phyloP scores from a whole-genome alignment of 92 coral and sea anemone species.

The Actinernus sp. region DNA sequence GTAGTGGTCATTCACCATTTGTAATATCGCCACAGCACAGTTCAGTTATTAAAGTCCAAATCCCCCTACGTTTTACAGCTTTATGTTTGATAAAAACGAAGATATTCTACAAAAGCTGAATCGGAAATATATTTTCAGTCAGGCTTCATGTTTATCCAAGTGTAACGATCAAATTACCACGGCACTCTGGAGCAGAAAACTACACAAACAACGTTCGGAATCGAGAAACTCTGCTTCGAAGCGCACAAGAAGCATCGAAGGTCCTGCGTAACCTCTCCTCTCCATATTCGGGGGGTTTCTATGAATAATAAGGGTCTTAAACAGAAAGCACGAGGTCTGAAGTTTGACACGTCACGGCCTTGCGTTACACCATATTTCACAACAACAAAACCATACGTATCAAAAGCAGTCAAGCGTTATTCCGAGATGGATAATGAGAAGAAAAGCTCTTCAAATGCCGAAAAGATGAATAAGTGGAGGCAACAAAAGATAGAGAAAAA shows the following conservation, averaged over 20 bases:
- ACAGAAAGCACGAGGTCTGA: not conserved
- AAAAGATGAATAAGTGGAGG: conserved; percentile 25
- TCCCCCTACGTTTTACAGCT: not conserved
- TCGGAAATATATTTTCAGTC: conserved; percentile 28
- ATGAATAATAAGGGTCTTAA: not conserved
- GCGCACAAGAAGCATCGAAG: not conserved
- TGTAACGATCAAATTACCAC: conserved; percentile 26
- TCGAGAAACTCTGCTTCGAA: not conserved
- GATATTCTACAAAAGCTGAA: conserved; percentile 3
- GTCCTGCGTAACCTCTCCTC: conserved; percentile 1
- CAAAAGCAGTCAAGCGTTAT: not conserved
- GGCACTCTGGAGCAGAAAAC: not conserved
- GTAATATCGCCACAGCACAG: conserved; percentile 3
- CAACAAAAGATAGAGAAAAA: conserved; percentile 9
- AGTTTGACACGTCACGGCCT: not conserved
- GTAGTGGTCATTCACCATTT: not conserved
- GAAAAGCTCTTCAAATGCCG: conserved; percentile 12
- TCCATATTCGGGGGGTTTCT: not conserved
- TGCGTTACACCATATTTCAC: not conserved
- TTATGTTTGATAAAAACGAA: not conserved
- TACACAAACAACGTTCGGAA: conserved; percentile 1
- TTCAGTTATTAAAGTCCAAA: conserved; percentile 4
- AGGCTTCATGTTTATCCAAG: conserved; percentile 21
- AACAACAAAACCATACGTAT: not conserved
- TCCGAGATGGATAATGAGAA: not conserved